These are phyloP conservation scores for Gasterosteus nipponicus DNA, from an alignment of 2,113 vertebrate genomes.

Conservation along the genomic window DNA sequence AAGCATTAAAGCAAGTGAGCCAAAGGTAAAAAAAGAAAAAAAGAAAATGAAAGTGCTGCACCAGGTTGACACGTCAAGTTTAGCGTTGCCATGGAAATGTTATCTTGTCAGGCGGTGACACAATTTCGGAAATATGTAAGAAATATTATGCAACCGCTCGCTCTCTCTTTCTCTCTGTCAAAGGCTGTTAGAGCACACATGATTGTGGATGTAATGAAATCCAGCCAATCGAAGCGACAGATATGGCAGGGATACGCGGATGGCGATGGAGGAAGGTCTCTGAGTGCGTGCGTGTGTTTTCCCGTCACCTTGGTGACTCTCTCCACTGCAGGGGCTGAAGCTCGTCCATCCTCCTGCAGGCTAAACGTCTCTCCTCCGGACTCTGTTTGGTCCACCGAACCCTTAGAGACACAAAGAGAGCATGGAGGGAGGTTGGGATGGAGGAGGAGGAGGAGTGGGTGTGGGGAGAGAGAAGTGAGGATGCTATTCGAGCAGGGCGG, in stretches of 20 bases:
- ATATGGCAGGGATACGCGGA: slow-evolving; percentile 23
- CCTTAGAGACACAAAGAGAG: slow-evolving; percentile 66
- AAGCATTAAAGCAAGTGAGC: slow-evolving; percentile 51
- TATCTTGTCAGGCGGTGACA: slow-evolving; percentile 75
- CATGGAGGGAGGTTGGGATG: slow-evolving; percentile 55
- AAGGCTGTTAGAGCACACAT: slow-evolving; percentile 61
- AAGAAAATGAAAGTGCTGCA: slow-evolving; percentile 55
- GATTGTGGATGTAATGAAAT: slow-evolving; percentile 66
- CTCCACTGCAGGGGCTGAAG: slow-evolving; percentile 34
- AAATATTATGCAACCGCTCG: slow-evolving; percentile 76
- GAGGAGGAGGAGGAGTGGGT: slow-evolving; percentile 45
- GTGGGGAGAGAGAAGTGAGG: slow-evolving; percentile 65
- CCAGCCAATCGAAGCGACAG: slow-evolving; percentile 51
- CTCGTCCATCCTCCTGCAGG: slow-evolving; percentile 52
- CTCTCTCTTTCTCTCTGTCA: slow-evolving; percentile 62
- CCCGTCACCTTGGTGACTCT: slow-evolving; percentile 47
- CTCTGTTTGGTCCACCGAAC: slow-evolving; percentile 68
- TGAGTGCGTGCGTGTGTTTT: slow-evolving; percentile 21
- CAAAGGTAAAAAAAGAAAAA: slow-evolving; percentile 7
- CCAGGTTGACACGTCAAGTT: slow-evolving; percentile 40
- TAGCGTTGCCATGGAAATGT: slow-evolving; percentile 78
- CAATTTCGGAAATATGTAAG: slow-evolving; percentile 76
- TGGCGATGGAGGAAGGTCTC: slow-evolving; percentile 34
- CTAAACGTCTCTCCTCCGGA: slow-evolving; percentile 58
- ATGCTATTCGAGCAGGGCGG: slow-evolving; percentile 56